Base-by-base conservation (phyloP, 2,888 invertebrate genomes). In the Brachypterus glaber region DNA sequence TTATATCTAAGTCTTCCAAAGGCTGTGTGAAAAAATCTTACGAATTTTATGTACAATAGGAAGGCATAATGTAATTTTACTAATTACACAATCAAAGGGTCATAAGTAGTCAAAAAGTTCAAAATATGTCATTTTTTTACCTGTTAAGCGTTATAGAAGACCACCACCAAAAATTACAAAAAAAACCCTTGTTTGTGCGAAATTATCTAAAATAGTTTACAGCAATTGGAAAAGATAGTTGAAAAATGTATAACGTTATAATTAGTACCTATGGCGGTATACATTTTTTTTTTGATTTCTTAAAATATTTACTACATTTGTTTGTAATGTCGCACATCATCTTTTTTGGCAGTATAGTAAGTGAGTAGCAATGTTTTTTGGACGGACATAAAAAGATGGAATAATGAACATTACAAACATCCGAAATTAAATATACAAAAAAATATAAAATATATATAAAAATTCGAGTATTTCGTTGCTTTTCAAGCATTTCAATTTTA, bases 161-260 rank as follows among this genome's bases (percentile, higher is more conserved):
- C 50, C 41, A 51, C 52, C 50, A 58, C 62, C 63, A 60, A 59
- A 63, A 59, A 60, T 43, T 53, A 52, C 56, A 47, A 49, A 47
- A 48, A 46, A 49, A 54, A 49, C 54, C 60, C 60, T 60, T 58
- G 60, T 62, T 56, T 59, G 52, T 50, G 41, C 46, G 46, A 50
- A 35, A 35, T 31, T 32, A n/a, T n/a, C n/a, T n/a, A n/a, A 50
- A 47, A 46, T 48, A 46, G 37, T 40, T 43, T 43, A 49, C 51
- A 65, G 64, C 64, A 64, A 57, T 39, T 61, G 65, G 63, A 65
- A 65, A 65, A 65, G 65, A 61, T 61, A 57, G 57, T 27, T 31
- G 41, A 49, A 53, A 58, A 14, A 16, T 33, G 29, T 30, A 37
- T 21, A 33, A 33, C 29, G 30, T 17, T 41, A 11, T 37, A 39